A percentile compares a stretch with the other conserved stretches of the same genome.
Evolutionary conservation across 1,140 invertebrate species (phyloP).

Genomic region (Galendromus occidentalis): DNA sequence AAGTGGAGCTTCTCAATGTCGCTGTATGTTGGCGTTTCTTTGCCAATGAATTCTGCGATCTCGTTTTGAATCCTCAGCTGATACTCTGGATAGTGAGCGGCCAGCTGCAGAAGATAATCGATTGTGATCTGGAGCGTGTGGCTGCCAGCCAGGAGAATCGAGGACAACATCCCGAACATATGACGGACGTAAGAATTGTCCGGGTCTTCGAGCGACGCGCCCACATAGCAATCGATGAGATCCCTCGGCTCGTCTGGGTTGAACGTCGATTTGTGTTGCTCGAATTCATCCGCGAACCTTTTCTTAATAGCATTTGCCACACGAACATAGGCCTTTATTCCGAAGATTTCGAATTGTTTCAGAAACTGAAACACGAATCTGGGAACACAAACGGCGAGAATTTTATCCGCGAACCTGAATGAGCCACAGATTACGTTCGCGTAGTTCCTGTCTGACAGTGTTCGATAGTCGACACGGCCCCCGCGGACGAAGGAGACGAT

Average conservation of each 20-base stretch:
- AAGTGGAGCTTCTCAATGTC: slow-evolving; percentile 14
- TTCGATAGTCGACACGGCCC: not conserved
- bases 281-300: not conserved
- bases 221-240: slow-evolving; percentile 16
- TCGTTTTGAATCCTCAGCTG: slow-evolving; percentile 11
- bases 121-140: slow-evolving; percentile 1
- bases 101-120: not conserved
- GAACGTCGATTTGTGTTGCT: not conserved
- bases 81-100: slow-evolving; percentile 9
- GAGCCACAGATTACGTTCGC: not conserved
- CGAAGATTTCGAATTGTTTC: slow-evolving; percentile 4
- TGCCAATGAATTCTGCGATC: slow-evolving; percentile 13
- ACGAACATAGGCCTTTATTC: not conserved
- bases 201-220: not conserved
- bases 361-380: slow-evolving; percentile 2
- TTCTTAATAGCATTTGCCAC: not conserved
- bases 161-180: slow-evolving; percentile 5
- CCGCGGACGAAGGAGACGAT: not conserved
- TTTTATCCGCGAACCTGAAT: not conserved
- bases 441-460: not conserved
- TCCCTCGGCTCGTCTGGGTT: not conserved
- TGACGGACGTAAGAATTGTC: not conserved
- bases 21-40: slow-evolving; percentile 11
- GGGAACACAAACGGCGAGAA: slow-evolving; percentile 2
- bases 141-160: not conserved